Conservation (phyloP, 2,113 vertebrate genomes). For the Pogona vitticeps region DNA sequence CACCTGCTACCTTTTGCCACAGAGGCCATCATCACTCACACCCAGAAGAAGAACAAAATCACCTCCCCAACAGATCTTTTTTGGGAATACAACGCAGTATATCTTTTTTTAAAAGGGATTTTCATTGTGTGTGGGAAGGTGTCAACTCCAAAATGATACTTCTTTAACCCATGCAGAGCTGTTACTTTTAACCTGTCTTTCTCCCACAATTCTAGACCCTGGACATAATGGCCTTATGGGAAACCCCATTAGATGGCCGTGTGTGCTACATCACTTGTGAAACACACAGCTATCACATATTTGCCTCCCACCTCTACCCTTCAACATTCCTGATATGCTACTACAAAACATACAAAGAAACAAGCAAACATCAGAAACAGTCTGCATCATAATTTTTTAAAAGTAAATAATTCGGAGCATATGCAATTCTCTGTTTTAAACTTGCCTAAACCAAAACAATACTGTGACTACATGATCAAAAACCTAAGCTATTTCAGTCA, state of each 20-base stretch:
- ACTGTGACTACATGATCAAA: no score
- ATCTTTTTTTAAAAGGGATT: not conserved
- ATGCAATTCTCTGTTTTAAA: no score
- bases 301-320: not conserved
- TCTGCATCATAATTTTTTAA: no score
- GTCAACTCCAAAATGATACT: not conserved
- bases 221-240: not conserved
- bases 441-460: no score
- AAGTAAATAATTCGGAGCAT: no score
- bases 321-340: not conserved
- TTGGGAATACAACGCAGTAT: not conserved
- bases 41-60: no score
- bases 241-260: not conserved
- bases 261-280: not conserved
- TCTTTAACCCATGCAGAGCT: not conserved
- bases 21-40: no score
- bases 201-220: not conserved
- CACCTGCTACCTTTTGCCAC: no score
- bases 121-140: not conserved
- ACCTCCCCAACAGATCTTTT: not conserved
- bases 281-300: not conserved
- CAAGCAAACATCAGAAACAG: no score
- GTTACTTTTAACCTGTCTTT: slow-evolving; percentile 3
- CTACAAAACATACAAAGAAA: no score
- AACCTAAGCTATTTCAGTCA: no score